phyloP scores from a whole-genome alignment of 2,797 vertebrate species.

The Peromyscus aztecus region DNA sequence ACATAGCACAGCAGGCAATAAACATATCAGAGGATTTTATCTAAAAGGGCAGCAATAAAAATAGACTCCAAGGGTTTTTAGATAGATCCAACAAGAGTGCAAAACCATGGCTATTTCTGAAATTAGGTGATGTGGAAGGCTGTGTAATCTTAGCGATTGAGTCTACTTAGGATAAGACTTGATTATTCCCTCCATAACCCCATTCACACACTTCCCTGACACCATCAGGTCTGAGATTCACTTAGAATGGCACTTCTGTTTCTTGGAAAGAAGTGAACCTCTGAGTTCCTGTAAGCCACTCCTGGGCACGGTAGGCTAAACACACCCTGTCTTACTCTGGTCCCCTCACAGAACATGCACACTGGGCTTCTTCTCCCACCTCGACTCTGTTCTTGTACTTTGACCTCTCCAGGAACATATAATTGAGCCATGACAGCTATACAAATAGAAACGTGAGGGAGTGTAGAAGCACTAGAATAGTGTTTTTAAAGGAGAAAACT shows the following conservation, averaged over 20 bases:
- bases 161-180: neutral
- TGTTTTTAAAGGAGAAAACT: neutral
- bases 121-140: slow-evolving; percentile 28
- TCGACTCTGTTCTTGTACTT: slow-evolving; percentile 13
- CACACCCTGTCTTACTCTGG: slow-evolving; percentile 8
- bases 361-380: neutral
- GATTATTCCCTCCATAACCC: neutral
- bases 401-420: neutral
- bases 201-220: neutral
- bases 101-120: slow-evolving; percentile 36
- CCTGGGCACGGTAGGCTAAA: neutral
- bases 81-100: slow-evolving; percentile 26
- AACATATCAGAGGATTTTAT: slow-evolving; percentile 42
- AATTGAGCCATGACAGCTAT: neutral
- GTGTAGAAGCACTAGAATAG: slow-evolving; percentile 5
- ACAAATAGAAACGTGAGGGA: neutral
- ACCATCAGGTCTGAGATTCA: neutral
- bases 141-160: neutral
- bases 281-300: slow-evolving; percentile 1
- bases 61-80: slow-evolving; percentile 43
- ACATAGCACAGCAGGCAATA: neutral
- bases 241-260: slow-evolving; percentile 30
- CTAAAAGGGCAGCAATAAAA: slow-evolving; percentile 64
- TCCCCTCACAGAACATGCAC: slow-evolving; percentile 14
- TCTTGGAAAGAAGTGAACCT: slow-evolving; percentile 40